Evolutionary conservation across 2,797 vertebrate species (phyloP), one percentile per base, ranked within the genome.

Genomic region (Chelon auratus): DNA sequence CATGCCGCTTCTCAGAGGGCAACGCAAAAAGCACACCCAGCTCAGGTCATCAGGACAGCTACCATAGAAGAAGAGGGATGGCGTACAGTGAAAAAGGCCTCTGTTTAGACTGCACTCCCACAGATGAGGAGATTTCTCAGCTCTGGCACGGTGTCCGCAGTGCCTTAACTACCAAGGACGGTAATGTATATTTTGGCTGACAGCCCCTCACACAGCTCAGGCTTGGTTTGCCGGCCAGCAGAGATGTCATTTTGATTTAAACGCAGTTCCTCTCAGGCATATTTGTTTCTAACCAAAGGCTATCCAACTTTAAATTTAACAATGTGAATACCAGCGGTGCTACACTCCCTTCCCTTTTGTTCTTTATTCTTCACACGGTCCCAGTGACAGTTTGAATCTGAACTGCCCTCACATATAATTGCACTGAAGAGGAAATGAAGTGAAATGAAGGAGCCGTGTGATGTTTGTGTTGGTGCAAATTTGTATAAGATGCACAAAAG

Each of bases 51-150:
- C 93, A 89, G 47, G 87, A 81, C n/a, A 74, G 61, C 60, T 78
- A 78, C 48, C 24, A 70, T 11, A 75, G 73, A 48, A 94, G 92
- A 42, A 89, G 66, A 84, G 87, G 67, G 68, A 66, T 70, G 72
- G 24, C 70, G 62, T 85, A 62, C 47, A 64, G 80, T 85, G 93
- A 94, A 81, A 95, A 91, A 33, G 86, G 85, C 71, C 86, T 94
- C 36, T 78, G 83, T 82, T 84, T 94, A 72, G 84, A 92, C 61
- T 91, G 72, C 68, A 94, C 88, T 36, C 95, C 95, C 82, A 94
- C 95, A 62, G 95, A 96, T 84, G 95, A 96, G 78, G 95, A 97
- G 91, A 96, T 95, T 81, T 85, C 91, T 56, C 76, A 92, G 77
- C 89, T 94, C 37, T 95, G 95, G 94, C 91, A 92, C 3, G 86